A percentile compares a stretch with the other conserved stretches of the same genome.
These are phyloP conservation scores for Pseudomyrmex cubaensis DNA, from an alignment of 1,140 invertebrate species.

Conservation along the genomic window DNA sequence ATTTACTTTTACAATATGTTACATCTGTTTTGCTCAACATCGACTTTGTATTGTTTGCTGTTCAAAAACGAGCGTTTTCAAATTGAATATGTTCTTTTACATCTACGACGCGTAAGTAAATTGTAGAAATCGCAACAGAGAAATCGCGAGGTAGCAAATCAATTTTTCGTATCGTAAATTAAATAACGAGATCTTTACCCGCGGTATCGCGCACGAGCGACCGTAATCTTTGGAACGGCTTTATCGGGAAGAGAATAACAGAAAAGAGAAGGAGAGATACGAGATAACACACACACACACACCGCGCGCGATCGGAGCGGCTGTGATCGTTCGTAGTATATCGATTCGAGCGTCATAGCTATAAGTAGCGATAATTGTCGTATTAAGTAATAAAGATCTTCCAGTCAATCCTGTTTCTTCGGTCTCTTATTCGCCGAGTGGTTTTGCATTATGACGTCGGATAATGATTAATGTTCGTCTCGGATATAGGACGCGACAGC, in stretches of 20 bases:
- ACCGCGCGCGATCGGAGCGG: not conserved
- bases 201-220: not conserved
- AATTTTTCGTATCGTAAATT: no score
- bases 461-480: slow-evolving; percentile 18
- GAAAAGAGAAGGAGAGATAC: not conserved
- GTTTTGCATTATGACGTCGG: not conserved
- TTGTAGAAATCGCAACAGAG: no score
- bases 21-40: no score
- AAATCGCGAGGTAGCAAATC: no score
- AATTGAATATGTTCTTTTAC: no score
- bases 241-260: slow-evolving; percentile 7
- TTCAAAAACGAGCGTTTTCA: no score
- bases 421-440: not conserved
- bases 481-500: not conserved
- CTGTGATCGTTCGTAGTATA: not conserved
- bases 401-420: slow-evolving; percentile 4
- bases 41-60: no score
- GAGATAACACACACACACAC: slow-evolving; percentile 7
- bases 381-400: slow-evolving; percentile 1
- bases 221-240: not conserved
- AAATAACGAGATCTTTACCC: no score
- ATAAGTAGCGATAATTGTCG: slow-evolving; percentile 36
- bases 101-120: no score
- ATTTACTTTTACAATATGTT: no score
- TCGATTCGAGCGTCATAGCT: not conserved